Evolutionary conservation across 2,888 invertebrate genomes (phyloP).

Genomic region (Chrysolina oricalcia): DNA sequence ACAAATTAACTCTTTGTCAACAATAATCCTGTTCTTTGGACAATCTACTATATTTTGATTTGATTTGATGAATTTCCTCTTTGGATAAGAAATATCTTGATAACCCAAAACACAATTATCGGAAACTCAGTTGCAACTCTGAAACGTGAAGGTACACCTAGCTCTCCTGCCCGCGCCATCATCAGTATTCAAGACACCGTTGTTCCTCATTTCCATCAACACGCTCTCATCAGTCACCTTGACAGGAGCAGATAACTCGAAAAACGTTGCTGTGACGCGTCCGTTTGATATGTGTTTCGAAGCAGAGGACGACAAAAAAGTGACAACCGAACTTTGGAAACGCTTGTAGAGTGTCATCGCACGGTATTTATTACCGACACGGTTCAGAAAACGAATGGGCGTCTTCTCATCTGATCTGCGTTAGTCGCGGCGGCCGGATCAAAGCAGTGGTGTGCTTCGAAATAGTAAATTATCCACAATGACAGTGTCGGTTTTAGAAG

Average conservation of each 20-base stretch:
- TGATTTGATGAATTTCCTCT: too few species aligned
- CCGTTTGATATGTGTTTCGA: not conserved
- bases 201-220: constrained; percentile 1
- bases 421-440: not conserved
- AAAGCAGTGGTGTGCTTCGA: not conserved
- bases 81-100: too few species aligned
- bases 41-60: too few species aligned
- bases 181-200: constrained; percentile 4
- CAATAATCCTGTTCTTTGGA: too few species aligned
- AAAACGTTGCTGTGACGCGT: not conserved
- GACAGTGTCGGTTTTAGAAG: too few species aligned
- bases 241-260: constrained; percentile 7
- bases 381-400: constrained; percentile 15
- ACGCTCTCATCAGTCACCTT: constrained; percentile 9
- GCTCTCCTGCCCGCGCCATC: not conserved
- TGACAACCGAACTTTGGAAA: constrained; percentile 33
- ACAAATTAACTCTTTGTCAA: too few species aligned
- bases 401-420: constrained; percentile 6
- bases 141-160: too few species aligned
- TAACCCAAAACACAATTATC: not conserved
- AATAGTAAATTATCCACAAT: not conserved
- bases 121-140: not conserved
- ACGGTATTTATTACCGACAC: constrained; percentile 28
- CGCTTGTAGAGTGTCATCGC: constrained; percentile 30
- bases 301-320: not conserved